A percentile compares a stretch with the other conserved stretches of the same genome.
These are phyloP conservation scores for Porites evermanni DNA, from an alignment of 92 coral and sea anemone genomes.

Conservation along the genomic window DNA sequence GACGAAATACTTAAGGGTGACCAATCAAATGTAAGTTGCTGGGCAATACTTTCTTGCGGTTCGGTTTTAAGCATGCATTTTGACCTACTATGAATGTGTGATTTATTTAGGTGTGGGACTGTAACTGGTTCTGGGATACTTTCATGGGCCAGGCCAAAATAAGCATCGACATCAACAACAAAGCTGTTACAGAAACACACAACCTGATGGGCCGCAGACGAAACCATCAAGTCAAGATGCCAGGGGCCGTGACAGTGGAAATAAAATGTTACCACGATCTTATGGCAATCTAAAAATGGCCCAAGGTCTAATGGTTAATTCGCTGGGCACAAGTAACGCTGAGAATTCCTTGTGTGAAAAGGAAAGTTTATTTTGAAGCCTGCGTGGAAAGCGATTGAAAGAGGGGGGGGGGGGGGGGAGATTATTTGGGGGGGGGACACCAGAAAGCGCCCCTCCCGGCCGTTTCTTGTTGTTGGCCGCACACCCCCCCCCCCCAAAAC, in stretches of 20 bases:
- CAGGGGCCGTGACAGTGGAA: constrained; percentile 87
- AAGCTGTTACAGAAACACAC: constrained; percentile 66
- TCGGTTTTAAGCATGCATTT: neutral
- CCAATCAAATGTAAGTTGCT: too few species aligned
- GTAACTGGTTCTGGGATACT: constrained; percentile 87
- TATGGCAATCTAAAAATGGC: constrained; percentile 21
- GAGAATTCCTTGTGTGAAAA: neutral
- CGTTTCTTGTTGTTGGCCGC: too few species aligned
- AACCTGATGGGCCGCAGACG: constrained; percentile 89
- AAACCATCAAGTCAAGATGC: constrained; percentile 74
- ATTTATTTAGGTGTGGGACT: constrained; percentile 82
- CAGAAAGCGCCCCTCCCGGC: too few species aligned
- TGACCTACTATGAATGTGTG: neutral
- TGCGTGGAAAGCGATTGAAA: neutral
- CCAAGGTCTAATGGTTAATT: neutral
- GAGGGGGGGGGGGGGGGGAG: neutral
- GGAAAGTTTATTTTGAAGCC: neutral
- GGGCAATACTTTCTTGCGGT: too few species aligned
- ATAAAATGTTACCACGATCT: constrained; percentile 82
- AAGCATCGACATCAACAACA: constrained; percentile 80
- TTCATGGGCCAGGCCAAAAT: constrained; percentile 97
- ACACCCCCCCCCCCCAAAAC: too few species aligned
- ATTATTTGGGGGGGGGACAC: too few species aligned
- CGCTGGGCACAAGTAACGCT: neutral
- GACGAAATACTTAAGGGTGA: too few species aligned